These are phyloP conservation scores for Pediacus dermestoides DNA, from an alignment of 2,888 invertebrate species.

Conservation along the genomic window DNA sequence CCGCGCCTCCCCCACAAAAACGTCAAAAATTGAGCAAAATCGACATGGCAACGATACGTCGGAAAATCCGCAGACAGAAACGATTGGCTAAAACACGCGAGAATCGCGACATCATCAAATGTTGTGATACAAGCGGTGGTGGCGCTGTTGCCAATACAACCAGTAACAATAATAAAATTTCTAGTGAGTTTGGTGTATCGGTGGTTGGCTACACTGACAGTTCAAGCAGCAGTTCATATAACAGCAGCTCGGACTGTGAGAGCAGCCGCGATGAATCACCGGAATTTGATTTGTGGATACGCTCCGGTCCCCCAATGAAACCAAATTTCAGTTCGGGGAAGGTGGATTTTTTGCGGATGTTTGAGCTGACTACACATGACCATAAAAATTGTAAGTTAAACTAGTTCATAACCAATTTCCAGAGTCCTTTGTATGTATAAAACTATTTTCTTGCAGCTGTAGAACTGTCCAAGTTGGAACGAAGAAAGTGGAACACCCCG, in stretches of 20 bases:
- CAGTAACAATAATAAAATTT: slow-evolving; percentile 19
- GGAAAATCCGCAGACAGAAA: slow-evolving; percentile 36
- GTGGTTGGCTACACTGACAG: slow-evolving; percentile 45
- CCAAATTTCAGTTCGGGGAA: slow-evolving; percentile 54
- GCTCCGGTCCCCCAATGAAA: slow-evolving; percentile 54
- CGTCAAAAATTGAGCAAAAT: slow-evolving; percentile 47
- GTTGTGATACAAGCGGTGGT: slow-evolving; percentile 1
- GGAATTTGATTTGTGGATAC: slow-evolving; percentile 51
- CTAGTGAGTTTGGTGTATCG: slow-evolving; percentile 40
- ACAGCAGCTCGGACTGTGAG: slow-evolving; percentile 54
- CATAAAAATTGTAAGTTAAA: slow-evolving; percentile 57
- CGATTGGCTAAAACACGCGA: slow-evolving; percentile 10
- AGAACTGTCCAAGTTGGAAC: slow-evolving; percentile 61
- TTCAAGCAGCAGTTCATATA: slow-evolving; percentile 46
- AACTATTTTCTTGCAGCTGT: slow-evolving; percentile 49
- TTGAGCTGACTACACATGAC: slow-evolving; percentile 60
- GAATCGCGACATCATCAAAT: neutral
- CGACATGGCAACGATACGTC: slow-evolving; percentile 45
- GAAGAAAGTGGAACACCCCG: slow-evolving; percentile 50
- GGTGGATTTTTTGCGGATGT: slow-evolving; percentile 59
- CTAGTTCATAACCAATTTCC: neutral
- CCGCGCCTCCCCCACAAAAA: slow-evolving; percentile 31
- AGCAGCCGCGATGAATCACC: slow-evolving; percentile 50
- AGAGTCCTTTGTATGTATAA: neutral
- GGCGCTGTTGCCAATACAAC: neutral